Evolutionary conservation across 2,888 invertebrate genomes (phyloP).

Genomic region (Steinernema hermaphroditum): DNA sequence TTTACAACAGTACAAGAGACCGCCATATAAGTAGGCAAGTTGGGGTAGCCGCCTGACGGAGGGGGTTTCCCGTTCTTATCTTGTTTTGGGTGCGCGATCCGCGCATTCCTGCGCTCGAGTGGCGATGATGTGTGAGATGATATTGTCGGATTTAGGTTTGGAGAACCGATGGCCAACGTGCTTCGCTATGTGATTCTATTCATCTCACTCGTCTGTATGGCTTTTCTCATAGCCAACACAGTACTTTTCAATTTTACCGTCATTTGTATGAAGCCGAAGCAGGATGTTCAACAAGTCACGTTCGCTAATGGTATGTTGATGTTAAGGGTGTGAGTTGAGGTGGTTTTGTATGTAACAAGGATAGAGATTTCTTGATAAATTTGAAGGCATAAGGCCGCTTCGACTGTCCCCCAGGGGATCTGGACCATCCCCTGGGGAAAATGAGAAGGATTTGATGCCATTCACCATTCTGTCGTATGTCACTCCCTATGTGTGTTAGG

Average conservation of each 20-base stretch:
- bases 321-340: too few species aligned
- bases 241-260: constrained; percentile 35
- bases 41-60: too few species aligned
- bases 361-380: too few species aligned
- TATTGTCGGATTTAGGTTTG: not conserved
- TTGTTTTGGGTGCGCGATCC: constrained; percentile 16
- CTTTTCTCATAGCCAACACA: constrained; percentile 23
- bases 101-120: not conserved
- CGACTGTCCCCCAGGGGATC: too few species aligned
- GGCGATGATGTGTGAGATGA: not conserved
- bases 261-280: constrained; percentile 33
- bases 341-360: too few species aligned
- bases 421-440: too few species aligned
- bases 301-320: not conserved
- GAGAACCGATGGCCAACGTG: constrained; percentile 27
- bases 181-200: constrained; percentile 17
- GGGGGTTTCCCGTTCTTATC: constrained; percentile 23
- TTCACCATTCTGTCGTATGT: too few species aligned
- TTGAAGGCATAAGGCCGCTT: too few species aligned
- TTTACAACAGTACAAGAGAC: not conserved
- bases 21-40: too few species aligned
- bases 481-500: too few species aligned
- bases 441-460: too few species aligned
- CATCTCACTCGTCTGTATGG: constrained; percentile 27
- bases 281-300: not conserved